phyloP scores from a whole-genome alignment of 1,140 invertebrate genomes.

The Orius insidiosus region DNA sequence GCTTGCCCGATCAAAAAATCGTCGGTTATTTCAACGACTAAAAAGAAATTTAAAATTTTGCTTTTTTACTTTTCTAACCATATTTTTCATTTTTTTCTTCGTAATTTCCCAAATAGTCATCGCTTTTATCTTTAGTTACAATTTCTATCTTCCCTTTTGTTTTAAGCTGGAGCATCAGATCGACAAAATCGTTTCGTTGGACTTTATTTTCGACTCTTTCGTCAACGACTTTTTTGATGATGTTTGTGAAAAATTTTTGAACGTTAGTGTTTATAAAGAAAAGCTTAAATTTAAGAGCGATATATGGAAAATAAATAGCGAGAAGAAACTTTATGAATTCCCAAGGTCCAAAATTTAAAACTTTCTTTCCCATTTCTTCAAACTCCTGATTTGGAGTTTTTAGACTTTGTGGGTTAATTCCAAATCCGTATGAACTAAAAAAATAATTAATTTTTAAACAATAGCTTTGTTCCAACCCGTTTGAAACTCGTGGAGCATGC shows the following conservation, averaged over 20 bases:
- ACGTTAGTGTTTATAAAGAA: background rate
- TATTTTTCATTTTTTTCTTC: constrained; percentile 2
- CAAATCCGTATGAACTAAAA: background rate
- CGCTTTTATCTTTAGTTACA: background rate
- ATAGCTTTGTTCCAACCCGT: too few species aligned
- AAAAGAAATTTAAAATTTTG: background rate
- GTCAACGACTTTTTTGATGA: background rate
- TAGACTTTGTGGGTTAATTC: background rate
- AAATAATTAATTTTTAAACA: background rate
- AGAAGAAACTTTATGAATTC: background rate
- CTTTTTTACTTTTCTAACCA: background rate
- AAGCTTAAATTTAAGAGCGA: background rate
- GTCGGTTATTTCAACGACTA: constrained; percentile 1
- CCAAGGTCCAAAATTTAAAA: background rate
- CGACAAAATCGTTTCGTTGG: background rate
- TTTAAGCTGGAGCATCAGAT: background rate
- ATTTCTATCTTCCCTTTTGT: background rate
- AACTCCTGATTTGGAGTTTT: background rate
- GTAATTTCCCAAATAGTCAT: background rate
- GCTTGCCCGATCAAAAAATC: background rate
- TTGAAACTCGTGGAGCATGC: too few species aligned
- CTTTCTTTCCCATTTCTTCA: background rate
- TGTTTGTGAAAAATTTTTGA: background rate
- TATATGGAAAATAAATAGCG: background rate
- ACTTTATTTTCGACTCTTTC: background rate